Base-by-base conservation (phyloP, 2,888 invertebrate species). In the Calephelis perditalis region DNA sequence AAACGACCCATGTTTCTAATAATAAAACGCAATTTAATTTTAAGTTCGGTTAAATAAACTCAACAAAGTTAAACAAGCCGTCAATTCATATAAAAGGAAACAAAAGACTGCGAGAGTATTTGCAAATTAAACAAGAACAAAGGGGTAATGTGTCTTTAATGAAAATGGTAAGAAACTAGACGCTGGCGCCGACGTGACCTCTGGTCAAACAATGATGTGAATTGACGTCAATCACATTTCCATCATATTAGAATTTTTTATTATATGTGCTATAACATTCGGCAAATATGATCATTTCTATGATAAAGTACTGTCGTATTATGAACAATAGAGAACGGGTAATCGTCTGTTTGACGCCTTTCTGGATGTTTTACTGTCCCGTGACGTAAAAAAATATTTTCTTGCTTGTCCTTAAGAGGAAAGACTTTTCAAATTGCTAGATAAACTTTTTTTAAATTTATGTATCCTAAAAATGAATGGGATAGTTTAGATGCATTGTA, bases 61-160 rank as follows among this genome's bases (percentile, higher is more conserved):
- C 3, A 26, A 10, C 10, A 49, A 85, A 87, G 86, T 86, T 84
- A 86, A 86, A 86, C 82, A 81, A 82, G 79, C 81, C 84, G 84
- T 87, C 84, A 87, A 86, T 86, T 86, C 86, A 87, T 84, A 80
- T 78, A 84, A 84, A 87, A 86, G 83, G 85, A 87, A 85, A 88
- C 86, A 87, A 87, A 86, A 82, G 82, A 82, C 81, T 83, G 80
- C 71, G 78, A 79, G 81, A 82, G 76, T 81, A 82, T 84, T 81
- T 79, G 77, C 82, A 81, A 81, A 81, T 81, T 81, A 83, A 86
- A 85, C 81, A 83, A 78, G 81, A 82, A 81, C 81, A 84, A 84
- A 81, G 78, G 81, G 80, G 82, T 81, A 81, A 85, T 81, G 82
- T 84, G 77, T 83, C 79, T 82, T 81, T 83, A 84, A 86, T 84